These are phyloP conservation scores for Pterocles orientalis DNA, from an alignment of 2,113 vertebrate genomes.

Conservation along the genomic window DNA sequence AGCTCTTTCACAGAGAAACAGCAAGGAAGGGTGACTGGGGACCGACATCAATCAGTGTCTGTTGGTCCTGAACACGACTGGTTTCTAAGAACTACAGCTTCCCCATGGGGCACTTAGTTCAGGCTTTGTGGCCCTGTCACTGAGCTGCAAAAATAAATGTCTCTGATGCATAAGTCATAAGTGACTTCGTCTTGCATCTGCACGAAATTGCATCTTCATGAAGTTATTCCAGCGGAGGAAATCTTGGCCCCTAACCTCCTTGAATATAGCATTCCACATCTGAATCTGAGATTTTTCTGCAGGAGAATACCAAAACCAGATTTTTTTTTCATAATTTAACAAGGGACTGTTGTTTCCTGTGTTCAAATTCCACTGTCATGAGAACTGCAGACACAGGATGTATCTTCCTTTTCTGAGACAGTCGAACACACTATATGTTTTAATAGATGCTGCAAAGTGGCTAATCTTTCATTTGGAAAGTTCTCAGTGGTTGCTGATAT, in stretches of 20 bases:
- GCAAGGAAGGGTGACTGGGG: neutral
- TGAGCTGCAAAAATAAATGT: neutral
- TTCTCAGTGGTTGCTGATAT: neutral
- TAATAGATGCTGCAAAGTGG: neutral
- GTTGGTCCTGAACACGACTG: neutral
- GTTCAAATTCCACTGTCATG: neutral
- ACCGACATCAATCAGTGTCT: neutral
- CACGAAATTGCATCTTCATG: neutral
- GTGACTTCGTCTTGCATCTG: neutral
- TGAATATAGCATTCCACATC: neutral
- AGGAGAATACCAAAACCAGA: neutral
- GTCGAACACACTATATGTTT: neutral
- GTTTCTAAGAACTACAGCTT: neutral
- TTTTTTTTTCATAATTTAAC: neutral
- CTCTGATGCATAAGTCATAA: neutral
- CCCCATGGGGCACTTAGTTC: neutral
- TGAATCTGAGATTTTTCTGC: neutral
- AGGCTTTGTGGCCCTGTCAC: rapidly evolving
- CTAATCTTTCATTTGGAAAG: neutral
- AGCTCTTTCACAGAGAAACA: neutral
- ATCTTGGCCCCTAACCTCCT: neutral
- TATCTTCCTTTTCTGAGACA: neutral
- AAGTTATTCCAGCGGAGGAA: neutral
- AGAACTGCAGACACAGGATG: neutral
- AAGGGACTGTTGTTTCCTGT: neutral